Evolutionary conservation across 2,113 vertebrate genomes (phyloP), one percentile per base, ranked within the genome.

Genomic region (Ascaphus truei): DNA sequence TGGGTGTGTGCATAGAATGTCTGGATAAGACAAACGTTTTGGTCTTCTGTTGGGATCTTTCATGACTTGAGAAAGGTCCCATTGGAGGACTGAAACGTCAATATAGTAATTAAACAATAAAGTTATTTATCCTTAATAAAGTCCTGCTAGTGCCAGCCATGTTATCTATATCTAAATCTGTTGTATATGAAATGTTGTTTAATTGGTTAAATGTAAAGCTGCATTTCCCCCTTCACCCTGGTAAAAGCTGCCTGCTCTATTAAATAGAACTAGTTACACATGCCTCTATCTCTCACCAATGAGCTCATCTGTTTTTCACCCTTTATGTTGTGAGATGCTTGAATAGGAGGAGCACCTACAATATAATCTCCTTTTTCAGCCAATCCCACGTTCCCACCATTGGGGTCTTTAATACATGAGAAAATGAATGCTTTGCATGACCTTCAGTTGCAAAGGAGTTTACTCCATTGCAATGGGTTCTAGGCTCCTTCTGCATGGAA

Each of bases 231-330:
- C n/a, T n/a, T n/a, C n/a, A n/a, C n/a, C n/a, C 41, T 3, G 20
- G 7, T 51, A 23, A 25, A 51, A 22, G 7, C 20, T 20, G 16
- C 13, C 51, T 53, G 37, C 20, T 45, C 36, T 69, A 16, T 31
- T 37, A 34, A 26, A 37, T 39, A 41, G n/a, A 30, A 50, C 33
- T 71, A 52, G 60, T 69, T 60, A 59, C 50, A 3, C 39, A 18
- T 30, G 31, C 31, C 33, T 59, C 12, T 50, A 22, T 58, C 29
- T 30, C 16, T n/a, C 30, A 37, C 23, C 52, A 52, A 52, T 71
- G 45, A 61, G 45, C 36, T 57, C 45, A 71, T 61, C 45, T 71
- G 33, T 23, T 51, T 3, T 60, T 16, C 23, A 22, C 3, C 11
- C 12, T 51, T 61, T 37, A 41, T 7, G 11, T 57, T 71, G 31